These are phyloP conservation scores for Patiria pectinifera DNA, from an alignment of 53 echinoderm and acorn worm genomes.

Conservation along the genomic window DNA sequence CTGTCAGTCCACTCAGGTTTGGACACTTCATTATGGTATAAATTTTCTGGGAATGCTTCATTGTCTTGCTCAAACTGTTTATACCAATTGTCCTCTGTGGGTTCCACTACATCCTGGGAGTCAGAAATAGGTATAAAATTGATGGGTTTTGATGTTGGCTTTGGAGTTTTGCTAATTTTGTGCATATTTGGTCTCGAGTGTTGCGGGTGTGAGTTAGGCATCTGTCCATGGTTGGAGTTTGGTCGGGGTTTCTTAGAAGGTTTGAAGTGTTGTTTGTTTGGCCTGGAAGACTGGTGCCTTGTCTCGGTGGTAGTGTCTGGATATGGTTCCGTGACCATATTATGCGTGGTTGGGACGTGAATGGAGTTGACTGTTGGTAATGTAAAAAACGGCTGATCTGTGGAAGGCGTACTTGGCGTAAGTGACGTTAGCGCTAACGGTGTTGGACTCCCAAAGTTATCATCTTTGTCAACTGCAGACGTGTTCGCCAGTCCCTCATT, in stretches of 20 bases:
- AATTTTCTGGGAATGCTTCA: not conserved
- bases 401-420: not conserved
- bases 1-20: not conserved
- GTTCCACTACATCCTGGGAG: constrained; percentile 25
- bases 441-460: not conserved
- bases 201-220: not conserved
- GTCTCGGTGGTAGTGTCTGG: not conserved
- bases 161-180: not conserved
- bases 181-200: not conserved
- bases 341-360: not conserved
- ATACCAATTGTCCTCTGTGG: not conserved
- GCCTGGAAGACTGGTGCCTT: not conserved
- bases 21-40: not conserved
- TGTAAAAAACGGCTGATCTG: not conserved
- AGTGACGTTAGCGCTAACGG: not conserved
- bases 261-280: not conserved
- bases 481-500: not conserved
- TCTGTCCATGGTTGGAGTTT: not conserved
- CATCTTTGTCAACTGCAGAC: constrained; percentile 10
- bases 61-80: not conserved
- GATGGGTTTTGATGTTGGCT: constrained; percentile 3
- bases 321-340: not conserved
- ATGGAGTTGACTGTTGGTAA: not conserved
- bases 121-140: not conserved
- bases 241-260: constrained; percentile 1